phyloP scores from a whole-genome alignment of 2,888 invertebrate species.

The Leptothorax acervorum region DNA sequence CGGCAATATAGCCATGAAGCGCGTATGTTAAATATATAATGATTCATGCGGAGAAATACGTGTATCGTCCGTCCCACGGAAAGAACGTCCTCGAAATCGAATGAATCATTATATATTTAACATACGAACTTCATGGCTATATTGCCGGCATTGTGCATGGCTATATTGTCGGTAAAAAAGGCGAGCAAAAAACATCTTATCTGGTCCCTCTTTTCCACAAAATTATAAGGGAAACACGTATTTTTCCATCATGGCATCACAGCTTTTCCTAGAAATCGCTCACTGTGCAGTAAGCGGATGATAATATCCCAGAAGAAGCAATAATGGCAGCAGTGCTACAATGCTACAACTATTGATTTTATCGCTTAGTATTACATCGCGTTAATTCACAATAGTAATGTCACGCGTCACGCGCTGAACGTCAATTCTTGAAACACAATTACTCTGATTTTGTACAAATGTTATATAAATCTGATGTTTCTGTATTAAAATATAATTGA shows the following conservation, averaged over 20 bases:
- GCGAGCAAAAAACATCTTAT: background rate
- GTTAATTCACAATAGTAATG: background rate
- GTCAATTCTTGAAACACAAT: background rate
- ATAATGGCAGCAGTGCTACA: background rate
- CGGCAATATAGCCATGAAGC: background rate
- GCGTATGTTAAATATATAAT: slow-evolving; percentile 40
- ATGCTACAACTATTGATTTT: slow-evolving; percentile 13
- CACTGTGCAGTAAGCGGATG: background rate
- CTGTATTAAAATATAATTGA: background rate
- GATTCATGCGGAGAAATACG: background rate
- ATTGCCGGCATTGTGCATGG: background rate
- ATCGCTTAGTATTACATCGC: background rate
- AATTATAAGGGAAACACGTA: background rate
- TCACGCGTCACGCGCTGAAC: background rate
- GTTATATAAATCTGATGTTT: background rate
- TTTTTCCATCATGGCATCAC: background rate
- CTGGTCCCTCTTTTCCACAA: background rate
- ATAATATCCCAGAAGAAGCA: background rate
- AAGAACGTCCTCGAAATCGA: background rate
- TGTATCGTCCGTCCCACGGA: background rate
- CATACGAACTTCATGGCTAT: background rate
- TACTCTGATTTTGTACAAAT: background rate
- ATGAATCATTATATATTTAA: slow-evolving; percentile 37
- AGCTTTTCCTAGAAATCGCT: background rate
- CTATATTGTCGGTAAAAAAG: background rate